Conservation (phyloP, 2,888 invertebrate species). For the Cheilosia soror region DNA sequence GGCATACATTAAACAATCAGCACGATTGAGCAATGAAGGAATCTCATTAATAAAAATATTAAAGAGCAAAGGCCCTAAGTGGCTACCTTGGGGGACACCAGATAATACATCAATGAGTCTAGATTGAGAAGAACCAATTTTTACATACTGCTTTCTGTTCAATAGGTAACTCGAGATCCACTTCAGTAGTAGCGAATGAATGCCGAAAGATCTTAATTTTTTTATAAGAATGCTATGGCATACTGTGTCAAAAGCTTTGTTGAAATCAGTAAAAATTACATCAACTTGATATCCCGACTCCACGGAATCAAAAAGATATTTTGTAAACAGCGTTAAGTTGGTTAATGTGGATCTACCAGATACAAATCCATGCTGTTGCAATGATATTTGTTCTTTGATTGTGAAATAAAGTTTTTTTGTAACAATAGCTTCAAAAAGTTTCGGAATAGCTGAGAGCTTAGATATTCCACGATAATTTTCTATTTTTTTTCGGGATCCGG, state of each 20-base stretch:
- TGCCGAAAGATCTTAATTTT: conserved; percentile 3
- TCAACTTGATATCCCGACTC: conserved; percentile 20
- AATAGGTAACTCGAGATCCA: conserved; percentile 23
- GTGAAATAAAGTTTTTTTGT: background rate
- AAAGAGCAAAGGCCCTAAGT: conserved; percentile 31
- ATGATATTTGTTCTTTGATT: background rate
- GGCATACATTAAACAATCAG: conserved; percentile 15
- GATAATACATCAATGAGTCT: conserved; percentile 14
- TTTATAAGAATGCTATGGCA: conserved; percentile 12
- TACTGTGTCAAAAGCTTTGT: conserved; percentile 15
- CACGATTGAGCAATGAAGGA: background rate
- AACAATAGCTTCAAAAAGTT: conserved; percentile 11
- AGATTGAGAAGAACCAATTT: conserved; percentile 17
- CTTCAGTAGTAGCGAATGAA: conserved; percentile 2
- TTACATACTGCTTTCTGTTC: conserved; percentile 27
- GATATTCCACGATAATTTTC: conserved; percentile 31
- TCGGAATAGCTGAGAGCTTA: conserved; percentile 23
- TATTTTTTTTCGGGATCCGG: conserved; percentile 16
- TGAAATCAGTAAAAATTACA: conserved; percentile 24
- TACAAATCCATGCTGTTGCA: conserved; percentile 24
- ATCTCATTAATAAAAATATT: conserved; percentile 29
- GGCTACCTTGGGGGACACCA: conserved; percentile 38
- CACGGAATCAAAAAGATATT: conserved; percentile 21
- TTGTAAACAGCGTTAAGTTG: conserved; percentile 16
- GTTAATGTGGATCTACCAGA: conserved; percentile 26